Evolutionary conservation across 2,888 invertebrate genomes (phyloP).

Genomic region (Myopa testacea): DNA sequence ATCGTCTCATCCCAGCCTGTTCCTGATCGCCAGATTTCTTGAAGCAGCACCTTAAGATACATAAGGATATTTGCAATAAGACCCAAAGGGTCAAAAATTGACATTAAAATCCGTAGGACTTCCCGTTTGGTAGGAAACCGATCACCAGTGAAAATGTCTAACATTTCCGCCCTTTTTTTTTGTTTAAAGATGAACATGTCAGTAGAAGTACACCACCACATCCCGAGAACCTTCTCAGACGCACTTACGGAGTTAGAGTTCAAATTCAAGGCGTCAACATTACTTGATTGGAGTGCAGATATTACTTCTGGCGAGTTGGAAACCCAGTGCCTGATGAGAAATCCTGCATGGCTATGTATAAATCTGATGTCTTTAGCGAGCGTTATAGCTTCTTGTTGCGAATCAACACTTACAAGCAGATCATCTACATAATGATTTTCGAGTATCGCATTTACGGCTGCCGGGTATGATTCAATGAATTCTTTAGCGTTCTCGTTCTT

Average conservation of each 20-base stretch:
- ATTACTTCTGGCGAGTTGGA: conserved; percentile 47
- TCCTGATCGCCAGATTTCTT: conserved; percentile 43
- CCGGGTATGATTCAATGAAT: background rate
- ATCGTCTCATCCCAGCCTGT: conserved; percentile 42
- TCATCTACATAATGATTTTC: conserved; percentile 55
- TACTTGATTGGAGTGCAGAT: background rate
- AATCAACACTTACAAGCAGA: conserved; percentile 50
- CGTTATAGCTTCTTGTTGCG: conserved; percentile 46
- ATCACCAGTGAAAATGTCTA: conserved; percentile 33
- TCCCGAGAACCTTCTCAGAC: conserved; percentile 41
- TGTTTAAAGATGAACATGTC: conserved; percentile 33
- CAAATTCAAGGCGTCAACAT: conserved; percentile 22
- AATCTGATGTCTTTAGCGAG: conserved; percentile 43
- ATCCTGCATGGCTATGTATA: conserved; percentile 43
- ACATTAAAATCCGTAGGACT: conserved; percentile 20
- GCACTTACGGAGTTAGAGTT: conserved; percentile 30
- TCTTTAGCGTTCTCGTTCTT: conserved; percentile 1
- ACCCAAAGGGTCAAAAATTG: no score
- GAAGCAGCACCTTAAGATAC: no score
- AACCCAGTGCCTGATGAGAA: conserved; percentile 49
- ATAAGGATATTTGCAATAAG: no score
- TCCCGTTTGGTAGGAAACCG: conserved; percentile 42
- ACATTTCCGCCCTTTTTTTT: conserved; percentile 29
- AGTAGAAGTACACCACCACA: background rate
- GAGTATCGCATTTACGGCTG: background rate